phyloP scores from a whole-genome alignment of 2,797 vertebrate species.

The Rhodeus uyekii region DNA sequence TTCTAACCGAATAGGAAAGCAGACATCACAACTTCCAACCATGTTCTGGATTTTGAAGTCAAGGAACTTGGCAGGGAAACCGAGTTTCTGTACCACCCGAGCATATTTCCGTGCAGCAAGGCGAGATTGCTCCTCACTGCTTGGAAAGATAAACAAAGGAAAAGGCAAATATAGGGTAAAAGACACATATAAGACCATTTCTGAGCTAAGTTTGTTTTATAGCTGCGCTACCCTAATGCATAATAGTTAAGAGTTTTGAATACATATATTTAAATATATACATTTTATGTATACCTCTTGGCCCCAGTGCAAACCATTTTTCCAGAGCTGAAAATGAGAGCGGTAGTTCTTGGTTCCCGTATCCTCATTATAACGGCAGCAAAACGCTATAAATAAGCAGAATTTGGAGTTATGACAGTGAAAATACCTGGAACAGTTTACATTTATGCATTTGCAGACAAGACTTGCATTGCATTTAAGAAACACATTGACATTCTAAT shows the following conservation, averaged over 20 bases:
- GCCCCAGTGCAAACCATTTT: constrained; percentile 99
- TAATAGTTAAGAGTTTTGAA: background rate
- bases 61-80: constrained; percentile 92
- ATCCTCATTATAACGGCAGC: constrained; percentile 98
- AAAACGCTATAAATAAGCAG: constrained; percentile 82
- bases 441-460: too few relatives aligned
- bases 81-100: constrained; percentile 93
- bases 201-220: background rate
- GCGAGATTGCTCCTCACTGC: constrained; percentile 90
- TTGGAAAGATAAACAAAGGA: constrained; percentile 32
- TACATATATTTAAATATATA: too few relatives aligned
- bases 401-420: background rate
- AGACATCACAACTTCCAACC: constrained; percentile 96
- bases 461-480: too few relatives aligned
- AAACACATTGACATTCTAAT: too few relatives aligned
- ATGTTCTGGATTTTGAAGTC: constrained; percentile 99
- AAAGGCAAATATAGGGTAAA: constrained; percentile 10
- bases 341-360: constrained; percentile 91
- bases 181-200: background rate
- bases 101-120: constrained; percentile 94
- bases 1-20: constrained; percentile 91
- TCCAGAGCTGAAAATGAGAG: constrained; percentile 96
- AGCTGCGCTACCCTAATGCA: background rate
- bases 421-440: background rate
- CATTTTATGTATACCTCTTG: constrained; percentile 85